Conservation (phyloP, 2,888 invertebrate genomes). For the Aromia moschata region DNA sequence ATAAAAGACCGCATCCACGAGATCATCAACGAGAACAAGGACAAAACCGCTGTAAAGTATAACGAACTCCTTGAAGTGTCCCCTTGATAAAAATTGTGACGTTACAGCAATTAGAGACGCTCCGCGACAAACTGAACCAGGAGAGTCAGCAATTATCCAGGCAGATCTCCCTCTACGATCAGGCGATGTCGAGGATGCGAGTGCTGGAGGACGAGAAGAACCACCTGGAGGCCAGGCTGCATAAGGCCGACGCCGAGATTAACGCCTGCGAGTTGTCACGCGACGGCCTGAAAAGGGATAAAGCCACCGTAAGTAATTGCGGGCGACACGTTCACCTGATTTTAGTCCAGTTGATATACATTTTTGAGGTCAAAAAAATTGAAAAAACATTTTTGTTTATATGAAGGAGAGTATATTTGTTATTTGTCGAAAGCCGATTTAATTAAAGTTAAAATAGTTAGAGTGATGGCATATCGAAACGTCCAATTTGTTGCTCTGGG, state of each 20-base stretch:
- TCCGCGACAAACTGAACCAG: constrained; percentile 78
- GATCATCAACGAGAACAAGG: constrained; percentile 79
- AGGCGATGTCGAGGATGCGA: constrained; percentile 71
- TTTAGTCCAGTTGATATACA: too few relatives aligned
- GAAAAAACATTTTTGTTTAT: too few relatives aligned
- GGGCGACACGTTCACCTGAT: background rate
- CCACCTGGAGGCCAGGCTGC: constrained; percentile 77
- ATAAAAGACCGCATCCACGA: constrained; percentile 84
- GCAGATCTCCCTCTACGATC: constrained; percentile 73
- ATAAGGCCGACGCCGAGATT: constrained; percentile 83
- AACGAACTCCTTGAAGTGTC: background rate
- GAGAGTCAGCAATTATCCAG: constrained; percentile 78
- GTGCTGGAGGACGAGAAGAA: constrained; percentile 80
- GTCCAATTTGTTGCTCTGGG: too few relatives aligned
- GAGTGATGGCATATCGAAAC: too few relatives aligned
- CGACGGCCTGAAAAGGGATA: constrained; percentile 79
- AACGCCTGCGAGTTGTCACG: constrained; percentile 75
- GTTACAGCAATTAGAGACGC: constrained; percentile 75
- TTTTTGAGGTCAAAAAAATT: too few relatives aligned
- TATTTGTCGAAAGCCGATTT: too few relatives aligned
- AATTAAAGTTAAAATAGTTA: too few relatives aligned
- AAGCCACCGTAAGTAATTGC: constrained; percentile 73
- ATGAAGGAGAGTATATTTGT: too few relatives aligned
- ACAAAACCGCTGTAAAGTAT: constrained; percentile 72
- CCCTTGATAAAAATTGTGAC: constrained; percentile 12